Evolutionary conservation across 2,888 invertebrate species (phyloP).

Genomic region (Frankliniella intonsa): DNA sequence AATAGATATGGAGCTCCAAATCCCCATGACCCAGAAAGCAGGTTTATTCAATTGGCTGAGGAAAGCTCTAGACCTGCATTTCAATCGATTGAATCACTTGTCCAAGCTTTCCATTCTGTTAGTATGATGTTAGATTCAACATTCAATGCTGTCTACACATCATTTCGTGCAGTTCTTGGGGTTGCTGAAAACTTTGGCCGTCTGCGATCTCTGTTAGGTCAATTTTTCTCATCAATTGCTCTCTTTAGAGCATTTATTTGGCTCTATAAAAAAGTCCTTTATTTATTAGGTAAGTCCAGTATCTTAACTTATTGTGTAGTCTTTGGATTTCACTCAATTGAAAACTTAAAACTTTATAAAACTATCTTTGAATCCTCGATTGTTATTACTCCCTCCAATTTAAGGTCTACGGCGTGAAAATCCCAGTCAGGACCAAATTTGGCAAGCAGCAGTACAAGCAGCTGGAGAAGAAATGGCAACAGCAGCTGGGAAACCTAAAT

Average conservation of each 20-base stretch:
- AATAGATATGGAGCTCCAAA: background rate
- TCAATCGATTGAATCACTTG: conserved; percentile 88
- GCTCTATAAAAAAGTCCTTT: conserved; percentile 70
- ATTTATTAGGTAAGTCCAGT: conserved; percentile 55
- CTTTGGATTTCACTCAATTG: background rate
- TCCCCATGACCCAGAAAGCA: conserved; percentile 40
- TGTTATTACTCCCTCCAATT: conserved; percentile 29
- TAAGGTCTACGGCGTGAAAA: conserved; percentile 44
- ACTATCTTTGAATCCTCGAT: background rate
- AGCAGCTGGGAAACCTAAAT: conserved; percentile 45
- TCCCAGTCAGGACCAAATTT: conserved; percentile 44
- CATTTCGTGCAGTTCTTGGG: conserved; percentile 90
- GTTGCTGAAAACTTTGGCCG: conserved; percentile 93
- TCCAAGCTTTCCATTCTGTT: conserved; percentile 86
- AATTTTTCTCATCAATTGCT: conserved; percentile 83
- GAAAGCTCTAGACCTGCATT: conserved; percentile 90
- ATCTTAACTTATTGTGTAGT: background rate
- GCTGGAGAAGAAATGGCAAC: conserved; percentile 45
- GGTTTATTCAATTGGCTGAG: conserved; percentile 83
- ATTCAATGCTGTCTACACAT: conserved; percentile 75
- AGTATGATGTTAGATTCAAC: conserved; percentile 97
- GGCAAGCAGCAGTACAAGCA: conserved; percentile 44
- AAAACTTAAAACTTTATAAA: background rate
- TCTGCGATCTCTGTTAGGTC: conserved; percentile 74
- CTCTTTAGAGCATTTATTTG: conserved; percentile 74